A percentile compares a stretch with the other conserved stretches of the same genome.
phyloP scores from a whole-genome alignment of 2,888 invertebrate species.

The Mermis nigrescens region DNA sequence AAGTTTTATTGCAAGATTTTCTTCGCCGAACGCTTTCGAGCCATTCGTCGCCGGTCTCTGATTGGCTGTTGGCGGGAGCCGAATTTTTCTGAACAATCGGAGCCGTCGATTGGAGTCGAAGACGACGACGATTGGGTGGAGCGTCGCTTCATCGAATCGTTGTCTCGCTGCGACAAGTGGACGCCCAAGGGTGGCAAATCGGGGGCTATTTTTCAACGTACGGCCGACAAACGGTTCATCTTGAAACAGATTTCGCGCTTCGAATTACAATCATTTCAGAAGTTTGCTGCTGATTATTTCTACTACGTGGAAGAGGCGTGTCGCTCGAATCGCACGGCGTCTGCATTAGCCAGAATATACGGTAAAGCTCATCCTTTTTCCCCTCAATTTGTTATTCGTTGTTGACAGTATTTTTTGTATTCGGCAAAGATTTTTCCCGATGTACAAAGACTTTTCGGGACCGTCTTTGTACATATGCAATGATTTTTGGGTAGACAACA shows the following conservation, averaged over 20 bases:
- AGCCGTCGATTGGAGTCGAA: no score
- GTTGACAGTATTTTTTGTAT: no score
- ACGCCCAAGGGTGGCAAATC: conserved; percentile 89
- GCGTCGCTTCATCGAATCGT: conserved; percentile 53
- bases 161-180: conserved; percentile 69
- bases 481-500: no score
- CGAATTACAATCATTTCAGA: conserved; percentile 74
- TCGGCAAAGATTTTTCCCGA: no score
- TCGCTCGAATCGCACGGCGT: conserved; percentile 38
- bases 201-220: conserved; percentile 85
- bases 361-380: no score
- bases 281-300: conserved; percentile 85
- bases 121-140: conserved; percentile 18
- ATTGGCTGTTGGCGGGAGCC: no score
- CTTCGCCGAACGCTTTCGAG: conserved; percentile 73
- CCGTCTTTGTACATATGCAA: no score
- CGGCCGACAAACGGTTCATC: conserved; percentile 46
- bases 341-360: conserved; percentile 64
- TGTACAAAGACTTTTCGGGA: no score
- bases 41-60: conserved; percentile 50
- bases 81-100: conserved; percentile 5
- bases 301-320: conserved; percentile 49
- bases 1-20: conserved; percentile 61
- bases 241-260: conserved; percentile 80
- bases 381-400: no score